Evolutionary conservation across 2,888 invertebrate genomes (phyloP), one percentile per base, ranked within the genome.

Genomic region (Hyposoter didymator): DNA sequence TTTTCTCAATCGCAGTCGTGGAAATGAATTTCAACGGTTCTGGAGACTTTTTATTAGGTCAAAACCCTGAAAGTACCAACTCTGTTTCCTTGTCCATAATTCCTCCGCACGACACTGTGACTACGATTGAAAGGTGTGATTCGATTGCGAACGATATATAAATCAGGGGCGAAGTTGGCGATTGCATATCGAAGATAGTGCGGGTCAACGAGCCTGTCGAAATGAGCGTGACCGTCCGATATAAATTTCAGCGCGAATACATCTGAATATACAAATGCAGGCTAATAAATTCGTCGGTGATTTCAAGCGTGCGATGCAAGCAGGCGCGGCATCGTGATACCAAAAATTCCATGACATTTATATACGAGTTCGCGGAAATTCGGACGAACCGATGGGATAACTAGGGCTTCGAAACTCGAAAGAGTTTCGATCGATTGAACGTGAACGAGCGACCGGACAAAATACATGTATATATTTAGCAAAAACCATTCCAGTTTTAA

Each of bases 341-440:
- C 70, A 28, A 85, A 84, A 86, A 86, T 69, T 69, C 45, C 69
- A 72, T 62, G 74, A 76, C 35, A 45, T 81, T 73, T 45, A 76
- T 45, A 76, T 76, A 67, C 59, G 59, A 67, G 28, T 64, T 78
- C 85, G 67, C 72, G 83, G 85, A 83, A 76, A 85, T 76, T 85
- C 79, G 67, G 52, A 59, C 64, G 72, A 35, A 67, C 49, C 75
- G 39, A 55, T 22, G 14, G 52, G 45, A 35, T 19, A 19, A 70
- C 47, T 22, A 62, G 59, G 59, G 70, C 47, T 67, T 75, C 22
- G 73, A 59, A 80, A 84, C 59, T 74, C 83, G 80, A 84, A 85
- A 85, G 62, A 75, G 82, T 86, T 87, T 87, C 84, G 80, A 67
- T 86, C 87, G 87, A 88, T 88, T 87, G 84, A 87, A 84, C 87